Evolutionary conservation across 2,797 vertebrate genomes (phyloP).

Genomic region (Notolabrus celidotus): DNA sequence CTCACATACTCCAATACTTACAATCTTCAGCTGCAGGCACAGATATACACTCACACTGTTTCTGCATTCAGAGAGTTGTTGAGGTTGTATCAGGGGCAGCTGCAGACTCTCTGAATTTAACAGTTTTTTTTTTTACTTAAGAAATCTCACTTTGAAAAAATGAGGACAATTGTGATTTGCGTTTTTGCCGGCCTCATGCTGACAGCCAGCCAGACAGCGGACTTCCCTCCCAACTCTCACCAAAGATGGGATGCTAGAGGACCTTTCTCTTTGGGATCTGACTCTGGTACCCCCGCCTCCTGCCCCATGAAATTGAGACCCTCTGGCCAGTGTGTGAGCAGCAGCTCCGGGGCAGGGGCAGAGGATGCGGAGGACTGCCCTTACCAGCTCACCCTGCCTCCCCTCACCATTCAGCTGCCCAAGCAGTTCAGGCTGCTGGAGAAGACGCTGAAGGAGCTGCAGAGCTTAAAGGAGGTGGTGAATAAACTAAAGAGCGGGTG

Average conservation of each 20-base stretch:
- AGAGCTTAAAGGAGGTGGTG: constrained; percentile 91
- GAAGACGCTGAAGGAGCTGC: constrained; percentile 92
- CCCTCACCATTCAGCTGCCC: constrained; percentile 93
- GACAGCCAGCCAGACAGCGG: constrained; percentile 67
- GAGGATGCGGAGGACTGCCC: constrained; percentile 88
- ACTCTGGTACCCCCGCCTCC: constrained; percentile 71
- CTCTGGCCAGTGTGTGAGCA: constrained; percentile 84
- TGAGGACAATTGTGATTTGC: constrained; percentile 84
- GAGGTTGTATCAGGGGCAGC: constrained; percentile 39
- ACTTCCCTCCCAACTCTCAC: constrained; percentile 61
- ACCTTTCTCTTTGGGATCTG: constrained; percentile 66
- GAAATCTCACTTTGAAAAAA: constrained; percentile 70
- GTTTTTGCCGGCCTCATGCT: constrained; percentile 82
- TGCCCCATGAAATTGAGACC: constrained; percentile 90
- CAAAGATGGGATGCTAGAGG: constrained; percentile 76
- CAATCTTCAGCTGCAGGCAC: constrained; percentile 32
- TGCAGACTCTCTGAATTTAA: constrained; percentile 28
- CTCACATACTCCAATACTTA: constrained; percentile 37
- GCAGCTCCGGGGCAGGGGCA: constrained; percentile 66
- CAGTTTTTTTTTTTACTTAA: too few relatives aligned
- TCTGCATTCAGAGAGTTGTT: constrained; percentile 26
- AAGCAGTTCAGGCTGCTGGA: constrained; percentile 91
- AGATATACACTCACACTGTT: constrained; percentile 5
- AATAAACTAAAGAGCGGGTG: constrained; percentile 90
- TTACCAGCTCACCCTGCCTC: constrained; percentile 92